Evolutionary conservation across 2,797 vertebrate species (phyloP).

Genomic region (Takifugu rubripes): DNA sequence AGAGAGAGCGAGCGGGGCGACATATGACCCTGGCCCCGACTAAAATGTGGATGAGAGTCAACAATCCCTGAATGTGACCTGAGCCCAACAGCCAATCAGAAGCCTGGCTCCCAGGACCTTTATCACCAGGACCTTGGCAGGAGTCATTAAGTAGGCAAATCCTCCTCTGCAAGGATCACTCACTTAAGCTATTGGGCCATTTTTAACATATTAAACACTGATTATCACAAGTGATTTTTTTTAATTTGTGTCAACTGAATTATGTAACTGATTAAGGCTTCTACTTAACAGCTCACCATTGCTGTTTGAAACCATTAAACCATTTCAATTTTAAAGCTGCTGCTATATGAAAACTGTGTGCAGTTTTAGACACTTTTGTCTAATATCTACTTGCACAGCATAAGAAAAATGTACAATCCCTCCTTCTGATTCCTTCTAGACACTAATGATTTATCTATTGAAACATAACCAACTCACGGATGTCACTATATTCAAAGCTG

Average conservation of each 20-base stretch:
- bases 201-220: slow-evolving; percentile 1
- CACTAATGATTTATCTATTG: too few species aligned
- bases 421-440: too few species aligned
- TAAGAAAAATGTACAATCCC: too few species aligned
- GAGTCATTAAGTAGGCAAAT: slow-evolving; percentile 25
- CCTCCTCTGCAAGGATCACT: neutral
- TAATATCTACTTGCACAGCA: too few species aligned
- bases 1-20: slow-evolving; percentile 1
- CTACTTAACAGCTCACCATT: too few species aligned
- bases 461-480: too few species aligned
- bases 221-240: neutral
- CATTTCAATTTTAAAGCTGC: too few species aligned
- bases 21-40: slow-evolving; percentile 7
- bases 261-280: too few species aligned
- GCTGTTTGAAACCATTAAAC: too few species aligned
- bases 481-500: neutral
- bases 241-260: neutral
- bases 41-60: slow-evolving; percentile 22
- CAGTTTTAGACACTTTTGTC: too few species aligned
- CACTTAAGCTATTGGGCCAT: neutral
- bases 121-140: slow-evolving; percentile 13
- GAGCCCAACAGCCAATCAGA: slow-evolving; percentile 27
- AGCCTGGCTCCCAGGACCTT: slow-evolving; percentile 15
- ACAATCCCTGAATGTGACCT: slow-evolving; percentile 28
- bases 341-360: too few species aligned